Base-by-base conservation (phyloP, 2,888 invertebrate species). In the Nineta flava region DNA sequence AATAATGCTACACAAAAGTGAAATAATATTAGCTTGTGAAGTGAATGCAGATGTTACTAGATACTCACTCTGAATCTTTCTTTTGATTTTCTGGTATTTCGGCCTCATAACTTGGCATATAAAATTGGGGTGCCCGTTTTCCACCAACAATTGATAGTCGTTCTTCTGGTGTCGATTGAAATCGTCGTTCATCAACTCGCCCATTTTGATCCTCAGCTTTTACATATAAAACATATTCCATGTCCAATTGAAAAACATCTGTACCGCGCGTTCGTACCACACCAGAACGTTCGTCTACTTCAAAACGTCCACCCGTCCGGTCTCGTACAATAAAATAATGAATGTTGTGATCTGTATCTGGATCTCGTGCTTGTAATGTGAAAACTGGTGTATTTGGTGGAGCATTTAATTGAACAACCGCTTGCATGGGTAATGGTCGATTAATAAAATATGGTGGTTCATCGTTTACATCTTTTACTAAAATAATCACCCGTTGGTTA, bases 381-480 rank as follows among this genome's bases (percentile, higher is more conserved):
- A 94, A 96, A 4, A 96, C 94, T 5, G 91, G 92, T 0, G 93
- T 93, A 65, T 94, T 95, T 38, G 92, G 87, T 3, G 92, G 87
- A 3, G 95, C 94, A 65, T 95, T 95, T 49, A 93, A 76, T 62
- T 95, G 93, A 1, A 96, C 94, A 52, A 96, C 94, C 1, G 96
- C 91, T 68, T 95, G 91, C 90, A 95, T 96, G 15, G 97, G 97
- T 55, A 91, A 71, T 0, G 97, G 97, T 2, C 90, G 81, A 71
- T 97, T 99, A 71, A 95, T 88, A 74, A 99, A 96, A 68, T 92
- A 90, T 1, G 97, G 94, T 1, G 88, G 85, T 67, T 97, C 97
- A 66, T 97, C 96, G 70, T 96, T 96, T 49, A 94, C 87, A 67
- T 96, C 95, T 63, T 88, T 87, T 56, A 96, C 87, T 67, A 87